Conservation (phyloP, 2,888 invertebrate species). For the Idaea biselata region DNA sequence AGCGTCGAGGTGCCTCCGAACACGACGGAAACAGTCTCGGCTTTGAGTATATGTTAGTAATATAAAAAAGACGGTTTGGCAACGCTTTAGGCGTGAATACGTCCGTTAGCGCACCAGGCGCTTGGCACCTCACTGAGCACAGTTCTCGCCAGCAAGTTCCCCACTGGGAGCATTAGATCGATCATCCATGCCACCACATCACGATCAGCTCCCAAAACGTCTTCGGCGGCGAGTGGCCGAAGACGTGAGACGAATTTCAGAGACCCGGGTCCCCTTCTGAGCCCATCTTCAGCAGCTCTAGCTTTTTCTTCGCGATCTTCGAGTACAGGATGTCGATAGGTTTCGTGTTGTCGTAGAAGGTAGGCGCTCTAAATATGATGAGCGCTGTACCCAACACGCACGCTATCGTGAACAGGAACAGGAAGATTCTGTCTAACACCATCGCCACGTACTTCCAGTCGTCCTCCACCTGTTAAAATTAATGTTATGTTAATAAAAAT, state of each 20-base stretch:
- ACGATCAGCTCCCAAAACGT: slow-evolving; percentile 81
- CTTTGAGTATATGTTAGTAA: slow-evolving; percentile 50
- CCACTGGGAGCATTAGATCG: slow-evolving; percentile 67
- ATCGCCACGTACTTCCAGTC: slow-evolving; percentile 99
- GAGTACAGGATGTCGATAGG: slow-evolving; percentile 95
- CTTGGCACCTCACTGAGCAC: slow-evolving; percentile 77
- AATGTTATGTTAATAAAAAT: too few species aligned
- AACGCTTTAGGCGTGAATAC: slow-evolving; percentile 60
- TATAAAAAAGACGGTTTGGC: slow-evolving; percentile 76
- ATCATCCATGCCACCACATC: slow-evolving; percentile 81
- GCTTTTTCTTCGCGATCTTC: slow-evolving; percentile 94
- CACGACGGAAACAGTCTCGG: slow-evolving; percentile 71
- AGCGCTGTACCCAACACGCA: slow-evolving; percentile 94
- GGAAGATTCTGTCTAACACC: slow-evolving; percentile 97
- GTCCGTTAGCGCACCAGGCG: slow-evolving; percentile 67
- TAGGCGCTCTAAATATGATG: slow-evolving; percentile 94
- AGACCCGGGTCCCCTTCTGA: slow-evolving; percentile 85
- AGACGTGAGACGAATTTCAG: slow-evolving; percentile 85
- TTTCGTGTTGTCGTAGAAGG: slow-evolving; percentile 93
- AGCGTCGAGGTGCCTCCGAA: slow-evolving; percentile 57
- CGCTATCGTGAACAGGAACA: slow-evolving; percentile 96
- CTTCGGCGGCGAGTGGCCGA: slow-evolving; percentile 85
- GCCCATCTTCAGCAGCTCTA: slow-evolving; percentile 93
- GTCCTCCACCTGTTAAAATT: slow-evolving; percentile 93
- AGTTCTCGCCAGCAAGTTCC: slow-evolving; percentile 72